Conservation (phyloP, 2,888 invertebrate species). For the Salticus scenicus region DNA sequence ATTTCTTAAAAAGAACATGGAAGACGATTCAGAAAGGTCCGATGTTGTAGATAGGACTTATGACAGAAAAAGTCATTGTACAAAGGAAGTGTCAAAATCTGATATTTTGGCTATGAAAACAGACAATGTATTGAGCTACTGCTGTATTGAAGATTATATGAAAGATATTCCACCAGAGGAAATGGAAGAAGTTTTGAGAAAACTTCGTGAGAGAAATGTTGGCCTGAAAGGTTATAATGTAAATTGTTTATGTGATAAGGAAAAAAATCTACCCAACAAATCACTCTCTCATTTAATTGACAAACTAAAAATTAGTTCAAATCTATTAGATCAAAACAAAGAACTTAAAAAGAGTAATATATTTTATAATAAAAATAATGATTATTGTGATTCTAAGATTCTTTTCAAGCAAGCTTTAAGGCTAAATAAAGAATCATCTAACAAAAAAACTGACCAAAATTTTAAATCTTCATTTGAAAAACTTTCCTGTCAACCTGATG, state of each 20-base stretch:
- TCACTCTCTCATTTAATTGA: slow-evolving; percentile 20
- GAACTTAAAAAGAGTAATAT: slow-evolving; percentile 4
- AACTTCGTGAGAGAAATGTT: background rate
- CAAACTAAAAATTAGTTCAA: slow-evolving; percentile 30
- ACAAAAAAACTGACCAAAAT: slow-evolving; percentile 40
- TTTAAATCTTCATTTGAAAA: slow-evolving; percentile 39
- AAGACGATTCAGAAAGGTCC: slow-evolving; percentile 3
- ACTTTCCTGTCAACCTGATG: slow-evolving; percentile 17
- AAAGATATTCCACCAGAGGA: background rate
- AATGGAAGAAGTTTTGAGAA: slow-evolving; percentile 21
- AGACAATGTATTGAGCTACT: slow-evolving; percentile 46
- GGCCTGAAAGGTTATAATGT: background rate
- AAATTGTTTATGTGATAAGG: background rate
- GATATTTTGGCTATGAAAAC: slow-evolving; percentile 46
- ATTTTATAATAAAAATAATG: slow-evolving; percentile 23
- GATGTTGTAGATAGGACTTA: slow-evolving; percentile 17
- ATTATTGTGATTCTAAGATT: background rate
- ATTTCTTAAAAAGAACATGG: slow-evolving; percentile 79
- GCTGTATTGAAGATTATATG: background rate
- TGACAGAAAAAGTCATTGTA: slow-evolving; percentile 29
- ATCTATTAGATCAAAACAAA: slow-evolving; percentile 10
- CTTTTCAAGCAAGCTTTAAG: slow-evolving; percentile 25
- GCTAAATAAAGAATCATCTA: slow-evolving; percentile 24
- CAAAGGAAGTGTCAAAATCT: slow-evolving; percentile 31
- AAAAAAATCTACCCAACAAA: slow-evolving; percentile 12